phyloP scores from a whole-genome alignment of 2,888 invertebrate genomes.

The Hartigia nigra region DNA sequence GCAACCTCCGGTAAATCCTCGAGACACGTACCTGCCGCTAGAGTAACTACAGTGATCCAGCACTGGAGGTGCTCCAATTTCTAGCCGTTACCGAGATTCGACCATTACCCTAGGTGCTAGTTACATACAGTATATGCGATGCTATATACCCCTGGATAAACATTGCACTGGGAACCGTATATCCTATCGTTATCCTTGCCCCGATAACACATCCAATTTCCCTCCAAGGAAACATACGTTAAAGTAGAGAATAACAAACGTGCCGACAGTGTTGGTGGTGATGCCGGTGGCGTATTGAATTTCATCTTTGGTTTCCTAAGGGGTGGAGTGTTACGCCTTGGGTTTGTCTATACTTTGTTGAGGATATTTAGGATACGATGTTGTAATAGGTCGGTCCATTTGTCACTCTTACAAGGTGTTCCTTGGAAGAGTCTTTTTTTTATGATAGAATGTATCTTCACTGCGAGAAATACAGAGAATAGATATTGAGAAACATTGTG shows the following conservation, averaged over 20 bases:
- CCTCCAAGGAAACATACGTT: neutral
- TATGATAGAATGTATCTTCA: neutral
- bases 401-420: neutral
- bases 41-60: neutral
- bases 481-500: neutral
- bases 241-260: neutral
- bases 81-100: neutral
- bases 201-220: neutral
- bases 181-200: neutral
- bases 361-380: neutral
- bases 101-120: neutral
- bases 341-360: neutral
- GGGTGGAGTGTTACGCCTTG: neutral
- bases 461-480: neutral
- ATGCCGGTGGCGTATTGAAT: neutral
- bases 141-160: neutral
- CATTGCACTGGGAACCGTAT: neutral
- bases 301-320: neutral
- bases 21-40: neutral
- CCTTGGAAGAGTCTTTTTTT: neutral
- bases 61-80: neutral
- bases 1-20: neutral
- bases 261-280: neutral
- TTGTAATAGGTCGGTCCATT: neutral
- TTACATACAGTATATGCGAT: neutral